Evolutionary conservation across 2,113 vertebrate species (phyloP), one percentile per base, ranked within the genome.

Genomic region (Drymodes brunneopygia): DNA sequence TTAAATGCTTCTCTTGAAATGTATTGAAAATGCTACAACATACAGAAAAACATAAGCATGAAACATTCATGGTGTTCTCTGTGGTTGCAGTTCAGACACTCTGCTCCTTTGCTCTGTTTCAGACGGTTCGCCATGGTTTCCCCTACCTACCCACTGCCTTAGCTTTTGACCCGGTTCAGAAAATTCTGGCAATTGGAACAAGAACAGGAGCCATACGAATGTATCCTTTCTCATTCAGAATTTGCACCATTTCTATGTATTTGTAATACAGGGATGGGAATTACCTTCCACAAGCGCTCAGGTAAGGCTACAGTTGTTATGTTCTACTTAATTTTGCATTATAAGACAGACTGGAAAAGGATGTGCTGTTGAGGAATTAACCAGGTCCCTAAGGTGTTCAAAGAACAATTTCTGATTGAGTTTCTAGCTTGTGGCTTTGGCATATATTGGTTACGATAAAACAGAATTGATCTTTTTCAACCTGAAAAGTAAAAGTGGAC

Each of bases 111-210:
- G 58, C 92, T 98, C 79, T 97, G 31, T 98, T 98, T 88, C 98
- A 99, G 99, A 99, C 99, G 45, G 99, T 99, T 90, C 99, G 99
- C 64, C 99, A 99, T 96, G 99, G 99, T 60, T 99, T 99, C 94
- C 99, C 99, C 50, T 99, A 99, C 96, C 98, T 99, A 83, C 99
- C 99, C 64, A 99, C 99, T 74, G 98, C 99, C 86, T 98, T 99
- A 97, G 99, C 99, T 81, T 99, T 99, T 95, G 99, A 99, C 97
- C 99, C 99, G 7, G 99, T 99, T 96, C 99, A 99, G 98, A 99
- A 99, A 98, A 98, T 99, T 74, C 97, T 99, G 97, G 99, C 99
- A 71, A 98, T 99, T 67, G 99, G 99, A 77, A 99, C 99, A 42
- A 98, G 99, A 97, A 98, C 98, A 87, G 99, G 99, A 96, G 99